These are phyloP conservation scores for Ceyx margarethae DNA, from an alignment of 2,113 vertebrate genomes.

Conservation along the genomic window DNA sequence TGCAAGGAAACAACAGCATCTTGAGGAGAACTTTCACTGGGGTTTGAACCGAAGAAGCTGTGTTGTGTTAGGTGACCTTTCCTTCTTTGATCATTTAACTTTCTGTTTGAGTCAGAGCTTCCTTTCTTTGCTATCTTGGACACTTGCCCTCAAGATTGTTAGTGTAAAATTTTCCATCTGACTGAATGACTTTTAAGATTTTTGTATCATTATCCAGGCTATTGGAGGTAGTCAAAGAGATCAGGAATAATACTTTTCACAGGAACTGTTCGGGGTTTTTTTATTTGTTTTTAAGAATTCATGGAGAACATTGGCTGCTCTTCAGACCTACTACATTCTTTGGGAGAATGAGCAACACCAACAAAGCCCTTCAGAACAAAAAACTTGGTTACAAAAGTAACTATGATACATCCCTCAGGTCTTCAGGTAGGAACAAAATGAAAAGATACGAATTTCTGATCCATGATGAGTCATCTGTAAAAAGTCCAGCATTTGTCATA, in stretches of 20 bases:
- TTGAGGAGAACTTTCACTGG: background rate
- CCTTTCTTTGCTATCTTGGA: background rate
- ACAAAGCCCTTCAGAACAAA: background rate
- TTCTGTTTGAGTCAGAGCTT: conserved; percentile 23
- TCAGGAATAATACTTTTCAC: background rate
- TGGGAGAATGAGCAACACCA: background rate
- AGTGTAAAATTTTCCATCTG: background rate
- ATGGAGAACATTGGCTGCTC: background rate
- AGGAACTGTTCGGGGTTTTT: background rate
- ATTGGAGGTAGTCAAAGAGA: background rate
- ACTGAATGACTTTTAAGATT: background rate
- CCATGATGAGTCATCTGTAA: background rate
- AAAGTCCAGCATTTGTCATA: background rate
- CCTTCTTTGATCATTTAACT: background rate
- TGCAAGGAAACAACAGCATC: background rate
- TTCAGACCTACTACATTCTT: background rate
- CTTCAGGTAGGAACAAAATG: background rate
- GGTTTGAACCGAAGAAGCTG: background rate
- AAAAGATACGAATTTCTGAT: background rate
- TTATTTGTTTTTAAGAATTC: background rate
- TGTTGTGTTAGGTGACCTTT: background rate
- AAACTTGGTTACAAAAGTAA: background rate
- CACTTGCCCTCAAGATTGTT: background rate
- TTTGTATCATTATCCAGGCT: background rate
- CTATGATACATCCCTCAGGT: background rate